Percentiles rank a stretch among this genome's conserved stretches.
phyloP scores from a whole-genome alignment of 2,888 invertebrate genomes.

The Rotaria sp. region DNA sequence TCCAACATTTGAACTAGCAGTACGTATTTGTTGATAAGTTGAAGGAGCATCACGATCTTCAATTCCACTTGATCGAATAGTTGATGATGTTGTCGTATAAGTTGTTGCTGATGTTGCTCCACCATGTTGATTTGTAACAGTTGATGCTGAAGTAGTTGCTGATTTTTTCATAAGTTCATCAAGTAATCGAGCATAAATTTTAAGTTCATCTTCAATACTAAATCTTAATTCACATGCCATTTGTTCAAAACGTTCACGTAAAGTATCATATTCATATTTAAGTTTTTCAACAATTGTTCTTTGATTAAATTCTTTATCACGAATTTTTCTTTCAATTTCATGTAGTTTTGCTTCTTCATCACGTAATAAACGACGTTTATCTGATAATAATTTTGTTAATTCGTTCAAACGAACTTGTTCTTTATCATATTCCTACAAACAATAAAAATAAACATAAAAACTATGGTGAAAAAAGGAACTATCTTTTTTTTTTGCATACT shows the following conservation, averaged over 20 bases:
- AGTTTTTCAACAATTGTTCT: background rate
- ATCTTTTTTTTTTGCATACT: background rate
- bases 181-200: constrained; percentile 12
- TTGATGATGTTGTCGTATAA: constrained; percentile 9
- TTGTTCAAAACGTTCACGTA: background rate
- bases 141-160: background rate
- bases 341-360: constrained; percentile 27
- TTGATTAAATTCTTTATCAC: background rate
- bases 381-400: background rate
- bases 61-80: background rate
- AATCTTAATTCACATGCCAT: constrained; percentile 11
- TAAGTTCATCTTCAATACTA: constrained; percentile 23
- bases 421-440: background rate
- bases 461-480: too few species aligned
- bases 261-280: background rate
- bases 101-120: background rate
- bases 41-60: background rate
- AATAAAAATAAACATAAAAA: background rate
- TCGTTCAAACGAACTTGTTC: constrained; percentile 4
- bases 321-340: constrained; percentile 4
- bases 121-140: background rate
- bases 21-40: background rate
- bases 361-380: constrained; percentile 1
- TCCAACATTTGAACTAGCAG: background rate
- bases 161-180: constrained; percentile 12